Evolutionary conservation across 1,140 invertebrate species (phyloP).

Genomic region (Hyles vespertilio): DNA sequence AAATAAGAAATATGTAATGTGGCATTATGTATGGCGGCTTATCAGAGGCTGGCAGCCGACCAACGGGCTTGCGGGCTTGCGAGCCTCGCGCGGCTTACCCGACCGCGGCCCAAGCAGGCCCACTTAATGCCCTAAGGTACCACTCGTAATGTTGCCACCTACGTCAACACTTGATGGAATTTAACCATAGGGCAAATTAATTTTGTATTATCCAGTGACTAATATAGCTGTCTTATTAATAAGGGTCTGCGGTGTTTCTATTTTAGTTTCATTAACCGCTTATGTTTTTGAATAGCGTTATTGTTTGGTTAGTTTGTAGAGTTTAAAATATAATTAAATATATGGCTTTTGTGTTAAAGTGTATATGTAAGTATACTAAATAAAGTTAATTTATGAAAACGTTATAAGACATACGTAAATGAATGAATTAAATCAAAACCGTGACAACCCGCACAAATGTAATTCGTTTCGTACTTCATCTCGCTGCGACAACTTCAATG

Average conservation of each 20-base stretch:
- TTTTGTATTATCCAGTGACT: too few species aligned
- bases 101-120: conserved; percentile 36
- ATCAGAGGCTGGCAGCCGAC: conserved; percentile 47
- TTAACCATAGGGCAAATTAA: too few species aligned
- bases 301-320: too few species aligned
- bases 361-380: not conserved
- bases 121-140: conserved; percentile 35
- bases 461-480: not conserved
- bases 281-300: too few species aligned
- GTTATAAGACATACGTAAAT: not conserved
- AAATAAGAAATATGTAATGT: conserved; percentile 32
- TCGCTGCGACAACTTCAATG: conserved; percentile 10
- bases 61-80: conserved; percentile 39
- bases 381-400: not conserved
- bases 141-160: not conserved
- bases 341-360: not conserved
- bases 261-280: not conserved
- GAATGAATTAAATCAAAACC: conserved; percentile 2
- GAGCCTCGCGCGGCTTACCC: conserved; percentile 40
- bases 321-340: too few species aligned
- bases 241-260: not conserved
- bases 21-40: conserved; percentile 23
- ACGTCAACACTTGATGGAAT: not conserved
- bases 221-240: too few species aligned
- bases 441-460: not conserved